A percentile compares a stretch with the other conserved stretches of the same genome.
These are phyloP conservation scores for Protaetia brevitarsis DNA, from an alignment of 1,140 invertebrate species.

Conservation along the genomic window DNA sequence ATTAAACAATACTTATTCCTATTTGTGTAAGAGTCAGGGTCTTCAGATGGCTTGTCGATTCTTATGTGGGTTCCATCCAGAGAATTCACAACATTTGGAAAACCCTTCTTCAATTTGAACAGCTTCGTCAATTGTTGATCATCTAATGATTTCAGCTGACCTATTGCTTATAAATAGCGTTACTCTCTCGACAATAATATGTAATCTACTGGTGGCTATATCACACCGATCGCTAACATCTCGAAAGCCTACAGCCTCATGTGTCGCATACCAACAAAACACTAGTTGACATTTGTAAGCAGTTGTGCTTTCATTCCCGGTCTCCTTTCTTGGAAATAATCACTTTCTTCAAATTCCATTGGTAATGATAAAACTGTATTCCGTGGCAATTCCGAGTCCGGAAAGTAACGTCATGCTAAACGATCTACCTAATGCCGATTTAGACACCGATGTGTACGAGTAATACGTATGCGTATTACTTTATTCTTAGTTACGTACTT, in stretches of 20 bases:
- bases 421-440: too few species aligned
- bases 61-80: slow-evolving; percentile 36
- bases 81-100: slow-evolving; percentile 31
- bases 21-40: slow-evolving; percentile 33
- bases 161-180: background rate
- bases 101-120: slow-evolving; percentile 25
- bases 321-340: background rate
- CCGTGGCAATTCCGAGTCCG: too few species aligned
- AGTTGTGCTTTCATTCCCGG: background rate
- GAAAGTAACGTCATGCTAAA: too few species aligned
- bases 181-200: background rate
- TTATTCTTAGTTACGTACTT: too few species aligned
- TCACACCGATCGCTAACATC: slow-evolving; percentile 3
- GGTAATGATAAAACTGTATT: too few species aligned
- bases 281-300: background rate
- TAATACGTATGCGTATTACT: too few species aligned
- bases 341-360: slow-evolving; percentile 15
- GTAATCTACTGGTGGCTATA: background rate
- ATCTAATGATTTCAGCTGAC: slow-evolving; percentile 30
- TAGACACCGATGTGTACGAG: too few species aligned
- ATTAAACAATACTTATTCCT: slow-evolving; percentile 33
- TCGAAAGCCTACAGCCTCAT: background rate
- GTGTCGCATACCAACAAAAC: slow-evolving; percentile 5
- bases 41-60: slow-evolving; percentile 31
- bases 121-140: slow-evolving; percentile 21